A percentile compares a stretch with the other conserved stretches of the same genome.
Evolutionary conservation across 2,888 invertebrate genomes (phyloP).

Genomic region (Autographa gamma): DNA sequence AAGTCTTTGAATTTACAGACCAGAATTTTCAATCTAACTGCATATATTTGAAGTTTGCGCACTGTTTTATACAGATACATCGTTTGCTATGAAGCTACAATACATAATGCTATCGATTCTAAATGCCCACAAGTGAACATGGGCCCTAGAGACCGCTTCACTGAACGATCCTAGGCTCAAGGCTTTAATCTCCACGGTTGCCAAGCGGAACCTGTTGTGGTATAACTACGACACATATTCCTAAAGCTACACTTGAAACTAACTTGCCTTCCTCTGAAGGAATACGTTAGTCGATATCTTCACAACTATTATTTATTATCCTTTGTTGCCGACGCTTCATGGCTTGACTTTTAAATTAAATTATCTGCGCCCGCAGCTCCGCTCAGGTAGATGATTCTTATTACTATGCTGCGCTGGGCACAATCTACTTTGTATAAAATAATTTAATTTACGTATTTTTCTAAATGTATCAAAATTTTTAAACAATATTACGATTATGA

Average conservation of each 20-base stretch:
- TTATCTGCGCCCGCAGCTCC: background rate
- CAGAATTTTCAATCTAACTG: too few species aligned
- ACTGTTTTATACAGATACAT: background rate
- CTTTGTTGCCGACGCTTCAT: constrained; percentile 4
- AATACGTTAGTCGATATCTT: constrained; percentile 1
- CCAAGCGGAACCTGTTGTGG: constrained; percentile 10
- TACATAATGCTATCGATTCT: constrained; percentile 27
- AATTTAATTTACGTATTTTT: background rate
- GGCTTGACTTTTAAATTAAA: constrained; percentile 4
- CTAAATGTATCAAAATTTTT: background rate
- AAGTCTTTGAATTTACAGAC: too few species aligned
- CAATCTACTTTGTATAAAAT: background rate
- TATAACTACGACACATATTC: background rate
- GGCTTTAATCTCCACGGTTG: constrained; percentile 33
- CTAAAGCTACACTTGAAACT: background rate
- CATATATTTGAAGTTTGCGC: too few species aligned
- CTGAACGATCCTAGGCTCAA: constrained; percentile 19
- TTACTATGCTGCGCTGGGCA: background rate
- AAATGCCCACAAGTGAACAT: constrained; percentile 19
- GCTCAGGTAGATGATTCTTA: background rate
- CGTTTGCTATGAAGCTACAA: constrained; percentile 17
- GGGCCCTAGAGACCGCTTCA: constrained; percentile 15
- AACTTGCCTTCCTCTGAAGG: background rate
- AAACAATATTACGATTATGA: background rate
- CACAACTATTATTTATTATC: constrained; percentile 1